These are phyloP conservation scores for Drosophila merina DNA, from an alignment of 2,888 invertebrate genomes.

Conservation along the genomic window DNA sequence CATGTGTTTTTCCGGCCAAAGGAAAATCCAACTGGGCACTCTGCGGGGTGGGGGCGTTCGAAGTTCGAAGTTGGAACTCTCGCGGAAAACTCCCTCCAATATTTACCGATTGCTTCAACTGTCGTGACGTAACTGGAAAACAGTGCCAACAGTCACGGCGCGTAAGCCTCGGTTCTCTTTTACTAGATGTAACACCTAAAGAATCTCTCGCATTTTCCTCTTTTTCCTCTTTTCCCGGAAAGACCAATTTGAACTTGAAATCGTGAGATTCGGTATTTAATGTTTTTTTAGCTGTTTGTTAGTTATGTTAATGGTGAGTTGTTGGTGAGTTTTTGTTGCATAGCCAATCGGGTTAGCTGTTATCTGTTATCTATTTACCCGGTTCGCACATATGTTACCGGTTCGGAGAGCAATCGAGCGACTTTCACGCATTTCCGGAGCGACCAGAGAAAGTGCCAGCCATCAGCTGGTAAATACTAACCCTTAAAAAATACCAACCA, in stretches of 20 bases:
- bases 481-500: conserved; percentile 5
- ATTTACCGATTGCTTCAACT: conserved; percentile 2
- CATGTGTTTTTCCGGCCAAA: conserved; percentile 22
- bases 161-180: conserved; percentile 22
- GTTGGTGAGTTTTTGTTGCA: neutral
- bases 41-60: conserved; percentile 7
- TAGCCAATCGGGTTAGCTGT: neutral
- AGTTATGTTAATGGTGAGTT: neutral
- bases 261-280: neutral
- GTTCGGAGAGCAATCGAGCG: neutral
- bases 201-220: conserved; percentile 27
- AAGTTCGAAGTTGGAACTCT: neutral
- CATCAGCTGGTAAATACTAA: conserved; percentile 1
- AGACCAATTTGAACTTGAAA: neutral
- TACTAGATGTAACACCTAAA: conserved; percentile 19
- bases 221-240: neutral
- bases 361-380: neutral
- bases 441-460: neutral
- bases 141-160: conserved; percentile 1
- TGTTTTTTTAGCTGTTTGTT: neutral
- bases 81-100: conserved; percentile 10
- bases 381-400: neutral
- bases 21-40: conserved; percentile 11
- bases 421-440: neutral
- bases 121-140: conserved; percentile 27